These are phyloP conservation scores for Idaea dimidiata DNA, from an alignment of 2,888 invertebrate genomes.

Conservation along the genomic window DNA sequence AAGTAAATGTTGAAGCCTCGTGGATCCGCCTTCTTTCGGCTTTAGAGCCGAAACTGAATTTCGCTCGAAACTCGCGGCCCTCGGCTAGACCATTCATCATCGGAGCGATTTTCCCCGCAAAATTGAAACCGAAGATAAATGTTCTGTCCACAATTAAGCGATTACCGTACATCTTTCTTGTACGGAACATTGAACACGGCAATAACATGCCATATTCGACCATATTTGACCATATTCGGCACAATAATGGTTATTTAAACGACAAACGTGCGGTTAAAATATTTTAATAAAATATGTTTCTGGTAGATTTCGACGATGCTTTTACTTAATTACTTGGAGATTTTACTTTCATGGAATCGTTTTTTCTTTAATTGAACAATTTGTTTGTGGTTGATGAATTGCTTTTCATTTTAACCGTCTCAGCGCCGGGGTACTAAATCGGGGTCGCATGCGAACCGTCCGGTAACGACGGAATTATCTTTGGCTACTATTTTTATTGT, in stretches of 20 bases:
- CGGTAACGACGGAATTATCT: no score
- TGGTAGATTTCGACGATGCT: not conserved
- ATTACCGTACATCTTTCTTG: slow-evolving; percentile 51
- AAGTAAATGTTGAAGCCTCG: not conserved
- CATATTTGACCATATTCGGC: slow-evolving; percentile 25
- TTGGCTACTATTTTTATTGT: no score
- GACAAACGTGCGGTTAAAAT: slow-evolving; percentile 14
- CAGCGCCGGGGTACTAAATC: no score
- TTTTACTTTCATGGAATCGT: slow-evolving; percentile 1
- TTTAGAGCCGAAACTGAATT: no score
- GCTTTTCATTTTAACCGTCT: no score
- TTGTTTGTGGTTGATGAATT: not conserved
- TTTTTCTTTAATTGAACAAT: not conserved
- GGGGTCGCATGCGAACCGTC: no score
- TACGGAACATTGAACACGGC: slow-evolving; percentile 38
- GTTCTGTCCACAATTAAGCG: slow-evolving; percentile 51
- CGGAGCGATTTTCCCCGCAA: slow-evolving; percentile 37
- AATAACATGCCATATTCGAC: slow-evolving; percentile 33
- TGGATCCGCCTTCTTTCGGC: slow-evolving; percentile 6
- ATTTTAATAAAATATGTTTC: slow-evolving; percentile 1
- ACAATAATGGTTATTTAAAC: slow-evolving; percentile 27
- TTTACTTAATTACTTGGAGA: not conserved
- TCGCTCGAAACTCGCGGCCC: not conserved
- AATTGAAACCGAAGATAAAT: slow-evolving; percentile 53
- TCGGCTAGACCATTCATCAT: slow-evolving; percentile 40